These are phyloP conservation scores for Glaucomys volans DNA, from an alignment of 2,113 vertebrate species.

Conservation along the genomic window DNA sequence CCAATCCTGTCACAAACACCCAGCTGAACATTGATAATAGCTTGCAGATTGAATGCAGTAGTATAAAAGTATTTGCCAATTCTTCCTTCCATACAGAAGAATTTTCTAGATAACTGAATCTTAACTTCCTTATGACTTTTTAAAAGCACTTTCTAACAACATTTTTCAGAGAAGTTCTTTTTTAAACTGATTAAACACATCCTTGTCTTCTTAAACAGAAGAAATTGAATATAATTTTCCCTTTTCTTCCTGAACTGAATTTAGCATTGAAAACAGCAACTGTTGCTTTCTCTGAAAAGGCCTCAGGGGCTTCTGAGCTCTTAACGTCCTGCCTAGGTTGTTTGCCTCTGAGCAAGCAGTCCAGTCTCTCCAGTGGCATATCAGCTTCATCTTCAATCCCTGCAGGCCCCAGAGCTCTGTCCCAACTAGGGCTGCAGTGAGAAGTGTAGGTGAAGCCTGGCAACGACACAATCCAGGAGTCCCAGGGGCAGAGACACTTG, in stretches of 20 bases:
- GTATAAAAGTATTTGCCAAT: not conserved
- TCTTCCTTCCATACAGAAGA: not conserved
- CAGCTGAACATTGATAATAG: not conserved
- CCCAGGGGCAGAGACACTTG: not conserved
- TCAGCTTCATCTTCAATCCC: not conserved
- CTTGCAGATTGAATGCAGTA: not conserved
- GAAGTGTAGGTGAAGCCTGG: not conserved
- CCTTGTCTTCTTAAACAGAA: not conserved
- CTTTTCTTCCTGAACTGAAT: not conserved
- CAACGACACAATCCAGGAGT: not conserved
- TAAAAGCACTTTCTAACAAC: not conserved
- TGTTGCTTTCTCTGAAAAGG: not conserved
- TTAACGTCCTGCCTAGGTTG: not conserved
- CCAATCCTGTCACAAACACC: not conserved
- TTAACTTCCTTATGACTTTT: not conserved
- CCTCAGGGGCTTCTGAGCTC: not conserved
- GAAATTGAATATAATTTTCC: constrained; percentile 2
- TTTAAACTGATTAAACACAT: not conserved
- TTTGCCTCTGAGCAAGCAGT: not conserved
- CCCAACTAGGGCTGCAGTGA: not conserved
- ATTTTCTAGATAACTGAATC: constrained; percentile 1
- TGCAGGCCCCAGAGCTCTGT: not conserved
- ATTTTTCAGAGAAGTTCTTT: not conserved
- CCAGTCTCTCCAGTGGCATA: not conserved
- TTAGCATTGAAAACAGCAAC: constrained; percentile 14